Conservation (phyloP, 2,797 vertebrate species). For the Graptemys geographica region DNA sequence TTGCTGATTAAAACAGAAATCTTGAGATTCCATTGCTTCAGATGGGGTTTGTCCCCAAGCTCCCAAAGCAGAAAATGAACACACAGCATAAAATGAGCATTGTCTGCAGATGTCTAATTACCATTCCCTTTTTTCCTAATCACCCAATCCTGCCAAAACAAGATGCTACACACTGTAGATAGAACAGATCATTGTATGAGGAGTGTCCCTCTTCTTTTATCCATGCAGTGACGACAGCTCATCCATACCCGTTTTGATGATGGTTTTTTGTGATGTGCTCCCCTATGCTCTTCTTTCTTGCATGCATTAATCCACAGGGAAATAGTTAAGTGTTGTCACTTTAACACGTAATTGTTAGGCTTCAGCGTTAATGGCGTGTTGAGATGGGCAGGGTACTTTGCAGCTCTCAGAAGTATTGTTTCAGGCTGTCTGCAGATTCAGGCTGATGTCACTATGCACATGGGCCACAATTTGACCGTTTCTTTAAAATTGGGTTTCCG, state of each 20-base stretch:
- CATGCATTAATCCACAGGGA: background rate
- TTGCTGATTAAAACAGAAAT: background rate
- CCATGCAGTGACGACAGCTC: background rate
- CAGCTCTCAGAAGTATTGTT: background rate
- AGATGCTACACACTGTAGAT: background rate
- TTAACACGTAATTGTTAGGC: background rate
- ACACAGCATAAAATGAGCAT: background rate
- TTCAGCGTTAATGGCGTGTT: background rate
- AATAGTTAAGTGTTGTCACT: background rate
- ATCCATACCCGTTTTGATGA: too few species aligned
- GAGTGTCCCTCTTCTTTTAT: background rate
- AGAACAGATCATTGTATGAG: background rate
- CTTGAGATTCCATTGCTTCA: too few species aligned
- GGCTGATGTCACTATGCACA: background rate
- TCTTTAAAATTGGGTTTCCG: background rate
- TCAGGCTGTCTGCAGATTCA: background rate
- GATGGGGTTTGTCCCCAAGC: background rate
- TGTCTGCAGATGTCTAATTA: rapidly evolving
- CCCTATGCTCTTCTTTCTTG: background rate
- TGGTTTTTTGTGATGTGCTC: too few species aligned
- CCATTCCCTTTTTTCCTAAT: background rate
- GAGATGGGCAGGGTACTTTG: background rate
- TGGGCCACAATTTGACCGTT: background rate
- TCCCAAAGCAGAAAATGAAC: rapidly evolving
- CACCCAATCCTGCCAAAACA: background rate